phyloP scores from a whole-genome alignment of 2,888 invertebrate genomes.

The Euproctis similis region DNA sequence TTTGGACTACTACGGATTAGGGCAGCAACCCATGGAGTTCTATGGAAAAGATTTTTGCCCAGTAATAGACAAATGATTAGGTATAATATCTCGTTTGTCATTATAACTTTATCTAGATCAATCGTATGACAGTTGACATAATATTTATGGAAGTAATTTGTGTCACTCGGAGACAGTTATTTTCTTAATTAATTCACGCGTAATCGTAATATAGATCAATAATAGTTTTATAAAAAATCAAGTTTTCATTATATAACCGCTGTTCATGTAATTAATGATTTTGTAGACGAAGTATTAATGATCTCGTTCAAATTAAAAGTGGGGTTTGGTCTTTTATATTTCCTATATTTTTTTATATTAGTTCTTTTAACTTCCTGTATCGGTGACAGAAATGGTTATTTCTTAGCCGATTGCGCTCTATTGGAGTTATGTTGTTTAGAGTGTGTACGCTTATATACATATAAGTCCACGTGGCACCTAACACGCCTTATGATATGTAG shows the following conservation, averaged over 20 bases:
- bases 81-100: background rate
- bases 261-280: conserved; percentile 8
- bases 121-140: conserved; percentile 15
- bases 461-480: no score
- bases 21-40: no score
- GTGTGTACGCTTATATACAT: no score
- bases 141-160: conserved; percentile 14
- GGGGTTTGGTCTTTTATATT: conserved; percentile 1
- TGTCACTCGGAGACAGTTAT: conserved; percentile 11
- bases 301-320: conserved; percentile 2
- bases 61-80: background rate
- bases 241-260: conserved; percentile 15
- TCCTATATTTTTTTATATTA: conserved; percentile 1
- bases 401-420: no score
- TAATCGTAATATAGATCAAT: conserved; percentile 19
- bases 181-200: conserved; percentile 20
- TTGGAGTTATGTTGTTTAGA: no score
- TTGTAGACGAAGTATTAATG: background rate
- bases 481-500: no score
- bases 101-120: background rate
- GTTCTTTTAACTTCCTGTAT: no score
- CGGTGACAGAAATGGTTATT: no score
- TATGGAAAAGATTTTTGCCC: no score
- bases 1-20: no score
- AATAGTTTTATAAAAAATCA: conserved; percentile 11